These are phyloP conservation scores for Micromys minutus DNA, from an alignment of 2,113 vertebrate genomes.

Conservation along the genomic window DNA sequence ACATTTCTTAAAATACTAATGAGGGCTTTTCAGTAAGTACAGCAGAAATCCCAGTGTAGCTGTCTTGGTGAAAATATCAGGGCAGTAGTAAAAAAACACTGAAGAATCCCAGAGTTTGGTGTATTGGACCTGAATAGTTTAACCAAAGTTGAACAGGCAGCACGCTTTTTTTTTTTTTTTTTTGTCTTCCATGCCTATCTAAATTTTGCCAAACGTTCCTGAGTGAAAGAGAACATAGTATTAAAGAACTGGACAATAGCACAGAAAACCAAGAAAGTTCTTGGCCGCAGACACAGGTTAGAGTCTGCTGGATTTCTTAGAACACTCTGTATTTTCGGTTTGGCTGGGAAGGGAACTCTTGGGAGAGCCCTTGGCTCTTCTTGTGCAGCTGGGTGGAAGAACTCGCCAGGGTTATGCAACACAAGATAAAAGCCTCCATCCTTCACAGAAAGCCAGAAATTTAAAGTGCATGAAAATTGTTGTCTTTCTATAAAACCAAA, in stretches of 20 bases:
- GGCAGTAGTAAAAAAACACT: neutral
- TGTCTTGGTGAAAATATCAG: slow-evolving; percentile 66
- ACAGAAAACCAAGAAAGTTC: slow-evolving; percentile 43
- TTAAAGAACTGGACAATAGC: slow-evolving; percentile 36
- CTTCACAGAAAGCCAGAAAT: slow-evolving; percentile 49
- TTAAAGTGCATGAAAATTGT: slow-evolving; percentile 57
- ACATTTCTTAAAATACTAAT: slow-evolving; percentile 73
- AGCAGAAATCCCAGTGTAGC: slow-evolving; percentile 62
- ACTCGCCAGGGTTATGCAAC: slow-evolving; percentile 67
- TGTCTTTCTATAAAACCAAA: slow-evolving; percentile 67
- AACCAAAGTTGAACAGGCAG: neutral
- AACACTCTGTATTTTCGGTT: slow-evolving; percentile 48
- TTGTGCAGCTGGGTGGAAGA: slow-evolving; percentile 58
- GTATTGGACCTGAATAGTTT: neutral
- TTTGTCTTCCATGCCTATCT: slow-evolving; percentile 5
- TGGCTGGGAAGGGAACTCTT: slow-evolving; percentile 53
- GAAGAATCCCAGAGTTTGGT: neutral
- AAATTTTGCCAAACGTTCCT: slow-evolving; percentile 32
- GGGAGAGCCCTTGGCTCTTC: slow-evolving; percentile 55
- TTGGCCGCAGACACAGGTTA: slow-evolving; percentile 24
- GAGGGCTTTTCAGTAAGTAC: slow-evolving; percentile 68
- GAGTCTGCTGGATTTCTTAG: slow-evolving; percentile 46
- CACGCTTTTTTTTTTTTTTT: neutral
- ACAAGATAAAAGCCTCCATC: slow-evolving; percentile 52
- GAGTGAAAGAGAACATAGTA: slow-evolving; percentile 47